These are phyloP conservation scores for Tenrec ecaudatus DNA, from an alignment of 2,113 vertebrate species.

Conservation along the genomic window DNA sequence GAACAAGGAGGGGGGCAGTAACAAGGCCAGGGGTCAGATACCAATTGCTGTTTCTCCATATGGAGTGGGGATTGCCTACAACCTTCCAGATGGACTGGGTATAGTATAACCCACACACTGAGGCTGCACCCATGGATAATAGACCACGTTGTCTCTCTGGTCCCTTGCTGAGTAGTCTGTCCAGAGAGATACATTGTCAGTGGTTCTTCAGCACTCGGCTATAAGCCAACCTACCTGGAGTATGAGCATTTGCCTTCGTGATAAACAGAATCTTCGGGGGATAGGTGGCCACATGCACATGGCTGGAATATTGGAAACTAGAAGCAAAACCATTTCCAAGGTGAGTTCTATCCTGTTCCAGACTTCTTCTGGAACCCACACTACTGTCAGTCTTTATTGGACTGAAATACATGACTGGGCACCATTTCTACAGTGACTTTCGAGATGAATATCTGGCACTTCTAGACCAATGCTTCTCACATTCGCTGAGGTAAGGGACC, in stretches of 20 bases:
- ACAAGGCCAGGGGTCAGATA: not conserved
- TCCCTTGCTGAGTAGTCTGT: conserved; percentile 1
- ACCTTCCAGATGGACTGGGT: not conserved
- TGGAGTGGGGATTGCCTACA: not conserved
- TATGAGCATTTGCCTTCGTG: conserved; percentile 15
- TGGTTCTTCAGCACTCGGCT: conserved; percentile 13
- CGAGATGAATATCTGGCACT: not conserved
- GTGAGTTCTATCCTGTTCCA: not conserved
- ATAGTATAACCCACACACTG: not conserved
- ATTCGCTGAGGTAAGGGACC: not conserved
- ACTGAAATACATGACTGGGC: conserved; percentile 4
- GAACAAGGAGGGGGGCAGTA: not conserved
- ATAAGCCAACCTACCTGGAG: not conserved
- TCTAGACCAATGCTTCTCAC: conserved; percentile 9
- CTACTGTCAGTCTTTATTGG: not conserved
- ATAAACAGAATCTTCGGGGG: not conserved
- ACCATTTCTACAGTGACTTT: not conserved
- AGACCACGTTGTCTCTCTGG: not conserved
- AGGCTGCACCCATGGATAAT: not conserved
- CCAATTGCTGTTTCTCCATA: not conserved
- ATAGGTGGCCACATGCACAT: not conserved
- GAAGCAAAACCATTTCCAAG: conserved; percentile 42
- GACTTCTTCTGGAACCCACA: conserved; percentile 13
- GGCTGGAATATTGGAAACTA: not conserved
- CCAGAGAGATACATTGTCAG: not conserved